phyloP scores from a whole-genome alignment of 2,113 vertebrate species.

The Aythya baeri region DNA sequence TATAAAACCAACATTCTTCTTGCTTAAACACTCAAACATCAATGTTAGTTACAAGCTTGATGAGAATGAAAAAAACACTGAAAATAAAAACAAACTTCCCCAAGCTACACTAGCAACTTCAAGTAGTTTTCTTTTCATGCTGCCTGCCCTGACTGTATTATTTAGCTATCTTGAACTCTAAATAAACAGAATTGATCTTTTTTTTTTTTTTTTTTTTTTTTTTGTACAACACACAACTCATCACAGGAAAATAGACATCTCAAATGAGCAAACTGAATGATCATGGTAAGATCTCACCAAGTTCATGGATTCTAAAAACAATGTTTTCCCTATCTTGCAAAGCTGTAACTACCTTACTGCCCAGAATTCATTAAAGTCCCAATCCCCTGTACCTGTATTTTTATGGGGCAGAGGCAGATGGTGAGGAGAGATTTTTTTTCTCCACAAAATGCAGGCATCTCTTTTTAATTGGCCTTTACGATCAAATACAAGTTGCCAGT shows the following conservation, averaged over 20 bases:
- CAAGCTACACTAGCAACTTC: neutral
- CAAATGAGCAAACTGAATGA: neutral
- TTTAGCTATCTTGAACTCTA: neutral
- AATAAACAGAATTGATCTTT: neutral
- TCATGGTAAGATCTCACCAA: neutral
- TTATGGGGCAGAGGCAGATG: neutral
- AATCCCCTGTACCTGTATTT: neutral
- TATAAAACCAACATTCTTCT: conserved; percentile 69
- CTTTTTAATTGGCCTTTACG: neutral
- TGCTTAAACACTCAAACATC: conserved; percentile 60
- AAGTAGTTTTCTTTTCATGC: conserved; percentile 53
- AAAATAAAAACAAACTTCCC: neutral
- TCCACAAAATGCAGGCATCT: neutral
- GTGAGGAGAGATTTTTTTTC: neutral
- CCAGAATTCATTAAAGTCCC: neutral
- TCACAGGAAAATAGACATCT: neutral
- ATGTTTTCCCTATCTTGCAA: neutral
- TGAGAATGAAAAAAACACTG: neutral
- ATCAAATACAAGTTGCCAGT: neutral
- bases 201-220: neutral
- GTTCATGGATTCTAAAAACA: neutral
- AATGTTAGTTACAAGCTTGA: conserved; percentile 40
- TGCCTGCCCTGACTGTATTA: neutral
- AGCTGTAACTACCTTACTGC: neutral
- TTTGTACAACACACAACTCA: neutral